Percentiles rank a stretch among this genome's conserved stretches.
Conservation (phyloP, 2,797 vertebrate genomes). For the Eutrigla gurnardus region DNA sequence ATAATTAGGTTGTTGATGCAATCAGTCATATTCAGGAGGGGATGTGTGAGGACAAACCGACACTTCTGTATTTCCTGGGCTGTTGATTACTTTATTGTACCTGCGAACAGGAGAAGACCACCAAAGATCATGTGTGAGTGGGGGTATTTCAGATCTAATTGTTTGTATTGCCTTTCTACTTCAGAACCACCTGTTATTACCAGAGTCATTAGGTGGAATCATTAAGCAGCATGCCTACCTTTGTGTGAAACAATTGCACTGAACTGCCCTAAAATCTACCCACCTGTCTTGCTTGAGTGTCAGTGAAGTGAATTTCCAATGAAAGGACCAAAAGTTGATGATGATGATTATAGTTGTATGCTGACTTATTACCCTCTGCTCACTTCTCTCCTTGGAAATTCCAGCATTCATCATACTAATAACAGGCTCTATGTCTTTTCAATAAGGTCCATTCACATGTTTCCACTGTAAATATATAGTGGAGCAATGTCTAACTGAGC, state of each 20-base stretch:
- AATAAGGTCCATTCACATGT: conserved; percentile 6
- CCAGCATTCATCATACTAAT: not conserved
- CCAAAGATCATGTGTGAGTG: conserved; percentile 11
- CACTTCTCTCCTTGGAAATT: conserved; percentile 11
- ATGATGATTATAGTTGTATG: not conserved
- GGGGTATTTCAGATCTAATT: conserved; percentile 52
- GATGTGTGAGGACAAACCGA: not conserved
- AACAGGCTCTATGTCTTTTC: conserved; percentile 8
- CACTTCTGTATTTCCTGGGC: not conserved
- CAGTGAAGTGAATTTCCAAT: conserved; percentile 39
- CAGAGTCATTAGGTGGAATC: conserved; percentile 61
- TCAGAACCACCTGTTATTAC: conserved; percentile 54
- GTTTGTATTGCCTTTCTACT: conserved; percentile 53
- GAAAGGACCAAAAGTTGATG: conserved; percentile 28
- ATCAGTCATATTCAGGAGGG: not conserved
- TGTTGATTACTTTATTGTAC: conserved; percentile 5
- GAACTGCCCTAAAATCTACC: conserved; percentile 28
- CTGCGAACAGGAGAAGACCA: not conserved
- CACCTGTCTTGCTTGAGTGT: conserved; percentile 8
- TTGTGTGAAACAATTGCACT: conserved; percentile 32
- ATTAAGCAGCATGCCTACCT: conserved; percentile 43
- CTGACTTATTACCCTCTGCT: conserved; percentile 8
- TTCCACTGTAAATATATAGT: not conserved
- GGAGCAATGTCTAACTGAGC: too few species aligned
- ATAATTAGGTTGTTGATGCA: not conserved